Evolutionary conservation across 2,113 vertebrate species (phyloP).

Genomic region (Siniperca chuatsi): DNA sequence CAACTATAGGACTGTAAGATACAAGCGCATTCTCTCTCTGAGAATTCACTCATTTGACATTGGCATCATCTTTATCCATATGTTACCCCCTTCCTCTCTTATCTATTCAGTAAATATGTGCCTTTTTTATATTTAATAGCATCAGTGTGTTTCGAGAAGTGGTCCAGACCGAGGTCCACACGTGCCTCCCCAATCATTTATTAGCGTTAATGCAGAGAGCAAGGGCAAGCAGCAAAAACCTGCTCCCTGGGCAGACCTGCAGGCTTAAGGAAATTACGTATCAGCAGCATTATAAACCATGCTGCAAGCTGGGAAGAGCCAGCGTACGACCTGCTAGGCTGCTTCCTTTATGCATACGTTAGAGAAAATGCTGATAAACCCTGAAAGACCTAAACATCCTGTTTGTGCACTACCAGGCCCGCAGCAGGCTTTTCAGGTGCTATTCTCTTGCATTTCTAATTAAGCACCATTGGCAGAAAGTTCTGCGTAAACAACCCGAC

Average conservation of each 20-base stretch:
- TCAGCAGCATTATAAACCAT: slow-evolving; percentile 52
- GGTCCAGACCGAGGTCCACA: slow-evolving; percentile 25
- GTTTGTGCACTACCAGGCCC: slow-evolving; percentile 30
- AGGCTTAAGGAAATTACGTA: slow-evolving; percentile 66
- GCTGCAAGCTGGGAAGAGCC: slow-evolving; percentile 27
- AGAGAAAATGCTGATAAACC: slow-evolving; percentile 33
- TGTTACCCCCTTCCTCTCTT: background rate
- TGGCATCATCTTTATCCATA: background rate
- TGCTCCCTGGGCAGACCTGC: slow-evolving; percentile 41
- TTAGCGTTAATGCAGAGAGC: slow-evolving; percentile 67
- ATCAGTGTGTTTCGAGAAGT: slow-evolving; percentile 13
- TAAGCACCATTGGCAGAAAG: slow-evolving; percentile 8
- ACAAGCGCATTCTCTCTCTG: background rate
- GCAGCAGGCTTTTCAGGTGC: slow-evolving; percentile 5
- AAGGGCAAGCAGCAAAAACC: slow-evolving; percentile 43
- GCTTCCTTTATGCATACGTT: slow-evolving; percentile 9
- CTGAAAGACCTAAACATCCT: slow-evolving; percentile 10
- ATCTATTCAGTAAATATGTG: background rate
- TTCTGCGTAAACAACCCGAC: slow-evolving; percentile 33
- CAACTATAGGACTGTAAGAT: background rate
- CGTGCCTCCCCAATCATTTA: slow-evolving; percentile 70
- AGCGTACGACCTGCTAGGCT: background rate
- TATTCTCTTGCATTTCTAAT: slow-evolving; percentile 47
- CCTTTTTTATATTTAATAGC: slow-evolving; percentile 56
- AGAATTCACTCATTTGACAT: slow-evolving; percentile 1